phyloP scores from a whole-genome alignment of 2,113 vertebrate species.

The Rousettus leschenaultii region DNA sequence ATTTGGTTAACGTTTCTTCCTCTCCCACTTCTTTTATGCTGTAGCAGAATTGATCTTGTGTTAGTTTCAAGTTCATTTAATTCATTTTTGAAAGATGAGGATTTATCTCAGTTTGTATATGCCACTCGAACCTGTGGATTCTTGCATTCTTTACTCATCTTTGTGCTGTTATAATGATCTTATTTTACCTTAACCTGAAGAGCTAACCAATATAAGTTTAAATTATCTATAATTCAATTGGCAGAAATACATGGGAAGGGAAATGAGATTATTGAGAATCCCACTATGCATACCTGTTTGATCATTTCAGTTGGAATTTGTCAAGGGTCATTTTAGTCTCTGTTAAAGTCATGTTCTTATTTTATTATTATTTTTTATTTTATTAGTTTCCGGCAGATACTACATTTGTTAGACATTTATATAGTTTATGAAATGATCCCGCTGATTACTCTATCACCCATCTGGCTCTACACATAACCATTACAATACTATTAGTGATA shows the following conservation, averaged over 20 bases:
- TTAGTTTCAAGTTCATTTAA: not conserved
- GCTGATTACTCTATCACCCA: too few relatives aligned
- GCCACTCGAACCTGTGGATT: not conserved
- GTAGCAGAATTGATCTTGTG: not conserved
- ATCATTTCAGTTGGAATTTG: not conserved
- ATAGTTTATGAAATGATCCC: too few relatives aligned
- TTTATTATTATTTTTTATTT: too few relatives aligned
- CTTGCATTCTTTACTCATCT: not conserved
- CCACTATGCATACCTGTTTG: not conserved
- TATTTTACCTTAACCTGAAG: not conserved
- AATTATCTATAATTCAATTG: not conserved
- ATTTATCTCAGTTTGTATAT: slow-evolving; percentile 12
- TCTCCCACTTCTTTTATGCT: not conserved
- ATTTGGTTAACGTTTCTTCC: not conserved
- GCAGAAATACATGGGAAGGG: not conserved
- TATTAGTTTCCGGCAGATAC: too few relatives aligned
- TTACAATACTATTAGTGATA: too few relatives aligned
- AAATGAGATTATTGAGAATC: not conserved
- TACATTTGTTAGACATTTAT: too few relatives aligned
- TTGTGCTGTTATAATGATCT: not conserved
- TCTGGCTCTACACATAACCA: too few relatives aligned
- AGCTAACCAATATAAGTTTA: not conserved
- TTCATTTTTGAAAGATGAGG: not conserved
- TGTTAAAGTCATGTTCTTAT: not conserved
- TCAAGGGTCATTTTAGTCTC: not conserved